Base-by-base conservation (phyloP, 2,888 invertebrate species). In the Drosophila buzzatii region DNA sequence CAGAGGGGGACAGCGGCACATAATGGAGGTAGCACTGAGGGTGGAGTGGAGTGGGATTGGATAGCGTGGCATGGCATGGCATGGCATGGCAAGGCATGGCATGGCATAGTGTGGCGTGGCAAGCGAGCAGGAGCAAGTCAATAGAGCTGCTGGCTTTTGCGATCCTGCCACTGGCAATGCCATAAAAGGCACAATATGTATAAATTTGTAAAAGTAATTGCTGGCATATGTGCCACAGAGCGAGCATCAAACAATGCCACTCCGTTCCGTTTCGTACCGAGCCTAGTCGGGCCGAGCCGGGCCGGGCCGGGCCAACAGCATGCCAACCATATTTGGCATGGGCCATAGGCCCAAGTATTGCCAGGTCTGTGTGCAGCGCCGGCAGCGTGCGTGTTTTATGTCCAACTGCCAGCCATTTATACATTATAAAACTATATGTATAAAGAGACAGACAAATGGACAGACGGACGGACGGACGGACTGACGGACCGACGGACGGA, bases 161-260 rank as follows among this genome's bases (percentile, higher is more conserved):
- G 66, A 70, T 81, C 81, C 70, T 82, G 83, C 83, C 90, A 85
- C 86, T 82, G 81, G 77, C 72, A 70, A 73, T 83, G 71, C 87
- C 87, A 88, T 87, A 90, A 89, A 87, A 83, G 90, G 87, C 81
- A 88, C 86, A 90, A 89, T 89, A 87, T 90, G 89, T 92, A 92
- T 91, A 91, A 91, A 91, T 91, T 91, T 91, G 91, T 91, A 91
- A 92, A 91, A 91, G 91, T 91, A 91, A 91, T 92, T 92, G 92
- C 87, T 84, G 80, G 81, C 77, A 79, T 81, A 79, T 81, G 79
- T 81, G 74, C 82, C 82, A 80, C 82, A 81, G 81, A 79, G 79
- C 81, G 69, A 57, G 79, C 75, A 78, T 71, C 81, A 87, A 85
- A 84, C 85, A 85, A 85, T 89, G 82, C 83, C 83, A 75, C 57